Percentiles rank a stretch among this genome's conserved stretches.
Evolutionary conservation across 1,140 invertebrate genomes (phyloP).

Genomic region (Neelides sp.): DNA sequence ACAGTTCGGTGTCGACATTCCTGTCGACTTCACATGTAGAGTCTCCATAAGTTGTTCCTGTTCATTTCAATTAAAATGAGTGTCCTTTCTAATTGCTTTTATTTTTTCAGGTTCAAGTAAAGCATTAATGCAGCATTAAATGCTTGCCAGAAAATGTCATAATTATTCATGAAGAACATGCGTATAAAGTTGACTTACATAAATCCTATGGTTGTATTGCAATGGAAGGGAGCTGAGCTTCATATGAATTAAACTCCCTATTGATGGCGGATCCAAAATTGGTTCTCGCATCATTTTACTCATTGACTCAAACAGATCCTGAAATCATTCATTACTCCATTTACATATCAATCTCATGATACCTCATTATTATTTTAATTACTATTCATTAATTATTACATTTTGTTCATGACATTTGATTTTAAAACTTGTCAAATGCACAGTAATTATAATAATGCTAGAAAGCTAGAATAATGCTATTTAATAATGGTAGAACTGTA

Average conservation of each 20-base stretch:
- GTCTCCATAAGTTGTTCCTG: neutral
- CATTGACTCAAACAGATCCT: slow-evolving; percentile 23
- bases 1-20: neutral
- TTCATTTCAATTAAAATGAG: neutral
- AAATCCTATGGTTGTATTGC: neutral
- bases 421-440: too few species aligned
- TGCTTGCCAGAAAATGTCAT: neutral
- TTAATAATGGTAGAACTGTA: neutral
- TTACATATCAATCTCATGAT: neutral
- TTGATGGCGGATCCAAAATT: slow-evolving; percentile 16
- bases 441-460: too few species aligned
- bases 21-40: neutral
- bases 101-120: neutral
- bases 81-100: neutral
- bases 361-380: neutral
- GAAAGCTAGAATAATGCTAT: neutral
- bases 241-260: slow-evolving; percentile 2
- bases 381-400: neutral
- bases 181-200: neutral
- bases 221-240: neutral
- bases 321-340: neutral
- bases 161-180: neutral
- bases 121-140: neutral
- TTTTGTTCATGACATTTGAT: neutral
- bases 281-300: slow-evolving; percentile 17